Percentiles rank a stretch among this genome's conserved stretches.
These are phyloP conservation scores for Agrochola macilenta DNA, from an alignment of 2,888 invertebrate species.

Conservation along the genomic window DNA sequence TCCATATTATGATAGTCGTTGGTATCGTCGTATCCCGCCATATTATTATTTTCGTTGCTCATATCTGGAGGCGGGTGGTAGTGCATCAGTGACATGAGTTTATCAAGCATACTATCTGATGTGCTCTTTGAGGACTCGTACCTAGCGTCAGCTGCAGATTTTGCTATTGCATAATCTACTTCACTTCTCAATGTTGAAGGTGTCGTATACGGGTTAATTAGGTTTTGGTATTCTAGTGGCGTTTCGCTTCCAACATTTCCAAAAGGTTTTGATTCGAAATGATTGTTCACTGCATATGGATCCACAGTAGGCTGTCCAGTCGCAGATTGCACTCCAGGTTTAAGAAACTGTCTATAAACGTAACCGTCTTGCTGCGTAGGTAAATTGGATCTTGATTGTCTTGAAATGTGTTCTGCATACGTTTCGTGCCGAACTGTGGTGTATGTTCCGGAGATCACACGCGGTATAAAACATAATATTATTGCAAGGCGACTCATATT, in stretches of 20 bases:
- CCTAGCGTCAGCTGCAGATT: conserved; percentile 70
- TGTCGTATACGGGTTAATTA: conserved; percentile 42
- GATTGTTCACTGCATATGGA: conserved; percentile 34
- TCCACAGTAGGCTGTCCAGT: conserved; percentile 49
- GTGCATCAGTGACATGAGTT: conserved; percentile 74
- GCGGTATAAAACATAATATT: conserved; percentile 73
- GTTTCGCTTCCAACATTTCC: conserved; percentile 35
- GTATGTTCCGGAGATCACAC: conserved; percentile 70
- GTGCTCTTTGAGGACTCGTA: conserved; percentile 70
- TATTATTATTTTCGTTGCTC: conserved; percentile 53
- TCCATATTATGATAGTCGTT: conserved; percentile 74
- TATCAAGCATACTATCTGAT: conserved; percentile 72
- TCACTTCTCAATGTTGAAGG: conserved; percentile 53
- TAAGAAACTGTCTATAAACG: conserved; percentile 71
- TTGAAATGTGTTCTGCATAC: conserved; percentile 66
- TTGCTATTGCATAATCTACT: conserved; percentile 67
- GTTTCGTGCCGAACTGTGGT: conserved; percentile 71
- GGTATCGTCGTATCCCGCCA: conserved; percentile 41
- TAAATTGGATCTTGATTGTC: conserved; percentile 70
- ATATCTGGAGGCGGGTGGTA: conserved; percentile 69
- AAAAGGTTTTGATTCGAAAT: conserved; percentile 36
- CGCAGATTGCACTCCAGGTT: conserved; percentile 63
- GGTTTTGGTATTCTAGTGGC: conserved; percentile 24
- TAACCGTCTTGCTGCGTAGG: conserved; percentile 70
- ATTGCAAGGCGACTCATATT: conserved; percentile 74